These are phyloP conservation scores for Caradrina kadenii DNA, from an alignment of 2,888 invertebrate genomes.

Conservation along the genomic window DNA sequence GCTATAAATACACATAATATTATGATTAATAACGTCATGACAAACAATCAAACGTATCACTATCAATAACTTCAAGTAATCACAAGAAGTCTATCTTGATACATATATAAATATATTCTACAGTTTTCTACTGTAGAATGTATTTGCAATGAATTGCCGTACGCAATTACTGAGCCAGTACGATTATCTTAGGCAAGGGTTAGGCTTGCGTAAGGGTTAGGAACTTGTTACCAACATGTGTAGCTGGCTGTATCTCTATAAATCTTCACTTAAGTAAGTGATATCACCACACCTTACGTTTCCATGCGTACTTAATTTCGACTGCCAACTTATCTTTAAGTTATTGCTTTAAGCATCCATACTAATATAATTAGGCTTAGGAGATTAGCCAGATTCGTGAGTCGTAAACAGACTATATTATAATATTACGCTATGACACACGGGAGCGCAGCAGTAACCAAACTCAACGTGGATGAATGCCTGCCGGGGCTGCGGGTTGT, in stretches of 20 bases:
- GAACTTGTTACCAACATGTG: slow-evolving; percentile 9
- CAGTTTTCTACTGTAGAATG: no score
- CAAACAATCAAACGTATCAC: neutral
- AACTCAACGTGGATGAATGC: no score
- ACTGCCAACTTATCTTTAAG: slow-evolving; percentile 15
- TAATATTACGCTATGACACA: no score
- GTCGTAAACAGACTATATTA: no score
- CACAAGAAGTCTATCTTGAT: slow-evolving; percentile 12
- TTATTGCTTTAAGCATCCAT: slow-evolving; percentile 1
- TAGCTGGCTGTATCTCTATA: slow-evolving; percentile 4
- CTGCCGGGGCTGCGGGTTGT: no score
- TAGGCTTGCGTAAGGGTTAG: slow-evolving; percentile 46
- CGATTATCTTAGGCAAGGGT: slow-evolving; percentile 25
- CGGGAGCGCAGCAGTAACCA: no score
- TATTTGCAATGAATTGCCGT: slow-evolving; percentile 22
- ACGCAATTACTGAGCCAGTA: slow-evolving; percentile 29
- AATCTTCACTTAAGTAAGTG: neutral
- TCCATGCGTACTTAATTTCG: slow-evolving; percentile 12
- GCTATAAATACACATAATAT: no score
- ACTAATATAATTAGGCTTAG: no score
- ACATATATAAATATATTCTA: no score
- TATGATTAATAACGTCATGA: neutral
- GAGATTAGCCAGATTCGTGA: no score
- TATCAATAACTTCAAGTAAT: slow-evolving; percentile 33
- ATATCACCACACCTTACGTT: slow-evolving; percentile 27